These are phyloP conservation scores for Nymphalis urticae DNA, from an alignment of 2,888 invertebrate genomes.

Conservation along the genomic window DNA sequence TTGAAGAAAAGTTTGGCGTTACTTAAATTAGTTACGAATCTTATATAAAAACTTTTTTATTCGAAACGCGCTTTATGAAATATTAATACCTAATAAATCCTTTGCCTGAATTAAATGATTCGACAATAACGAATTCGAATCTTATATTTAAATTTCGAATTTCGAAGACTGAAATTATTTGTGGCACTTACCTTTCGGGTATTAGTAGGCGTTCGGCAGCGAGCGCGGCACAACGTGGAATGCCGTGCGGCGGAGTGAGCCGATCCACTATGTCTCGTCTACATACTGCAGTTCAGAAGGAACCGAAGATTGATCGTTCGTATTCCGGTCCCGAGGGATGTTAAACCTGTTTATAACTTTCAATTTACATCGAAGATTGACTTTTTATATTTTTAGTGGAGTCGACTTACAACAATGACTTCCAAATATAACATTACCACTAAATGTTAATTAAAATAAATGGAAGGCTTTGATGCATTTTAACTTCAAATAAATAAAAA, in stretches of 20 bases:
- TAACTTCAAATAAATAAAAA: too few relatives aligned
- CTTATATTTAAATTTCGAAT: constrained; percentile 10
- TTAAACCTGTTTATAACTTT: constrained; percentile 47
- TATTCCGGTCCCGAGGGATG: constrained; percentile 35
- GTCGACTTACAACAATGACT: not conserved
- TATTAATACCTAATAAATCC: not conserved
- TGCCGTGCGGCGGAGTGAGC: constrained; percentile 61
- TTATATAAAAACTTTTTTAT: not conserved
- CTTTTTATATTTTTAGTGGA: constrained; percentile 16
- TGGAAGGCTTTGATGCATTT: too few relatives aligned
- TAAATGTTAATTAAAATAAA: too few relatives aligned
- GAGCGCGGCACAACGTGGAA: constrained; percentile 57
- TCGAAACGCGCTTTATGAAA: not conserved
- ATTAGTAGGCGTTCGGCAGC: constrained; percentile 52
- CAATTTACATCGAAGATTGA: constrained; percentile 41
- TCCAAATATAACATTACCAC: not conserved
- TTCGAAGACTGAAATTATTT: not conserved
- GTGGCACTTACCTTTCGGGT: constrained; percentile 32
- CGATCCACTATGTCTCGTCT: constrained; percentile 33
- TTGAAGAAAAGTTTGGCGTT: not conserved
- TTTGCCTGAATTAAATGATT: not conserved
- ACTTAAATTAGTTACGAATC: not conserved
- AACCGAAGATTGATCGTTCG: constrained; percentile 58
- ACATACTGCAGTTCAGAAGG: constrained; percentile 57
- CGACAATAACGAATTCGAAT: not conserved